Evolutionary conservation across 2,797 vertebrate genomes (phyloP).

Genomic region (Tympanoctomys barrerae): DNA sequence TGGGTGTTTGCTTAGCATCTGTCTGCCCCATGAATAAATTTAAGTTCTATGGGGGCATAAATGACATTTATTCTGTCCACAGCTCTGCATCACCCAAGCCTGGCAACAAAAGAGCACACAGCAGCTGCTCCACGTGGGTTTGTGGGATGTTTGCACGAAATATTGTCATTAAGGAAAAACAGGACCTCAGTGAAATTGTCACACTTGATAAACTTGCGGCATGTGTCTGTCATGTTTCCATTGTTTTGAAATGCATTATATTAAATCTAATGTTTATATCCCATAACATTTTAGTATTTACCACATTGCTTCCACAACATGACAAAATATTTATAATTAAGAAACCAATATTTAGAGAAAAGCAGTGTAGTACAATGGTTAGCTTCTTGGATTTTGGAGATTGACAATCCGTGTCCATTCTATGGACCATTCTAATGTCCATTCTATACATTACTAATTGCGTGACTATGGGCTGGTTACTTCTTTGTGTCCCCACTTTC

Average conservation of each 20-base stretch:
- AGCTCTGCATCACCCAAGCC: not conserved
- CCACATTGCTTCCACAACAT: not conserved
- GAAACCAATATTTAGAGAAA: not conserved
- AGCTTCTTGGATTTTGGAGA: not conserved
- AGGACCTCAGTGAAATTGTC: not conserved
- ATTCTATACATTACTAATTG: not conserved
- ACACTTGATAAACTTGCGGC: not conserved
- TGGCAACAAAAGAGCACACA: not conserved
- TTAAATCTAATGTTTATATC: not conserved
- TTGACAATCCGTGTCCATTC: not conserved
- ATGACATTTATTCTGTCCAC: not conserved
- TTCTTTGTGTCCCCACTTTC: not conserved
- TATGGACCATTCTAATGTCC: not conserved
- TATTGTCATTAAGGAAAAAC: not conserved
- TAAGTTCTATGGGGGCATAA: not conserved
- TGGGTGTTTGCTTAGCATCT: not conserved
- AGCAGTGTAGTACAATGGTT: not conserved
- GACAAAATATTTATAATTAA: conserved; percentile 3
- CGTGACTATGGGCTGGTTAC: not conserved
- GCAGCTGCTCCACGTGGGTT: not conserved
- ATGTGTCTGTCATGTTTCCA: not conserved
- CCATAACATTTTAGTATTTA: not conserved
- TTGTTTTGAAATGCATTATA: not conserved
- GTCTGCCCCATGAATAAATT: not conserved
- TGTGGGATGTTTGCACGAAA: conserved; percentile 9